Conservation (phyloP, 2,888 invertebrate genomes). For the Sisyra terminalis region DNA sequence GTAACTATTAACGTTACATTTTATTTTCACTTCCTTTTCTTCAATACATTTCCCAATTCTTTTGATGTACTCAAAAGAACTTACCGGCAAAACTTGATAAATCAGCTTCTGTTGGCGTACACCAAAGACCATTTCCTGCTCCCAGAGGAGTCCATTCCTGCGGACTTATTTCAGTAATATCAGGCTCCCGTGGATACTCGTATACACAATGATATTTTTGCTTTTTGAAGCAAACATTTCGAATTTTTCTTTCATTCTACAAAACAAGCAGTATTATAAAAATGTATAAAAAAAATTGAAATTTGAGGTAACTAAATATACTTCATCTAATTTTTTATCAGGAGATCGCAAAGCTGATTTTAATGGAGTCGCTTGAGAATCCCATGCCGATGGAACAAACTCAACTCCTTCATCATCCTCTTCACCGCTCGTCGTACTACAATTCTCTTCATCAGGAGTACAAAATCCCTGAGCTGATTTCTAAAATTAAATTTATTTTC, state of each 20-base stretch:
- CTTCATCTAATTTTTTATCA: constrained; percentile 28
- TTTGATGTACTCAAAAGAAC: no score
- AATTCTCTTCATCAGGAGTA: constrained; percentile 20
- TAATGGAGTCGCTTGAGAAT: constrained; percentile 57
- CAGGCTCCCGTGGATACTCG: constrained; percentile 61
- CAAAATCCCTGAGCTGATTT: background rate
- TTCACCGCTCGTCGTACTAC: constrained; percentile 28
- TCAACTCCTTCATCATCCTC: constrained; percentile 49
- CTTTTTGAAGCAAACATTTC: constrained; percentile 58
- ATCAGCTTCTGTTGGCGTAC: constrained; percentile 28
- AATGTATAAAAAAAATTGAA: no score
- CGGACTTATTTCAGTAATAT: constrained; percentile 21
- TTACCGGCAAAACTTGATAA: constrained; percentile 38
- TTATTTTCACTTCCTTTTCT: no score
- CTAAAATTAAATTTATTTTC: background rate
- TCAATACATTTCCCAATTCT: no score
- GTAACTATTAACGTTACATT: no score
- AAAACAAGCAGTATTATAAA: constrained; percentile 18
- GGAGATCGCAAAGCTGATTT: constrained; percentile 54
- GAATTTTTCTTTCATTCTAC: constrained; percentile 22
- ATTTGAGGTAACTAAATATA: no score
- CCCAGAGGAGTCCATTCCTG: constrained; percentile 19
- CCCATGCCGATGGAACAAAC: constrained; percentile 70
- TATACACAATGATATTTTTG: constrained; percentile 73
- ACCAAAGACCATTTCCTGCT: constrained; percentile 24